These are phyloP conservation scores for Phrynocephalus guinanensis DNA, from an alignment of 2,797 vertebrate genomes.

Conservation along the genomic window DNA sequence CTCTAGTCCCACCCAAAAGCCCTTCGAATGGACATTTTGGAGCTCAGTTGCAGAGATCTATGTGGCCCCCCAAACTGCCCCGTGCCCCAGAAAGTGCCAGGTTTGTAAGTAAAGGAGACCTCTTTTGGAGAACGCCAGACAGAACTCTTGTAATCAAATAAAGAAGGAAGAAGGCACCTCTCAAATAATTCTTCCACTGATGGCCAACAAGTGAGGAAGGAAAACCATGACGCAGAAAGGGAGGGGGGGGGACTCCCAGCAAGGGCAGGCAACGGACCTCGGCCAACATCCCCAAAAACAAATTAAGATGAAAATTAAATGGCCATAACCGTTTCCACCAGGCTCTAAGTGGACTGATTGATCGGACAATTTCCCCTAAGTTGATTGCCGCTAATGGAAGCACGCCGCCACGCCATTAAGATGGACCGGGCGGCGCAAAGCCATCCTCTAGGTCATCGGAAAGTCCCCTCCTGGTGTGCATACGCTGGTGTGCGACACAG, in stretches of 20 bases:
- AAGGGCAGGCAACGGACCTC: neutral
- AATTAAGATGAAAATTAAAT: slow-evolving; percentile 15
- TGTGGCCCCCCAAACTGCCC: neutral
- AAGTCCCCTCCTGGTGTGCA: neutral
- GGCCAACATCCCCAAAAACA: neutral
- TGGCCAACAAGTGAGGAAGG: neutral
- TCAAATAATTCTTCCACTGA: no score
- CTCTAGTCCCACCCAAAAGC: no score
- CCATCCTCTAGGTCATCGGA: neutral
- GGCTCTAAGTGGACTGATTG: neutral
- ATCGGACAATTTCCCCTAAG: slow-evolving; percentile 18
- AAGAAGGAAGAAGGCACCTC: no score
- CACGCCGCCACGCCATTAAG: neutral
- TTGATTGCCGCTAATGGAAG: slow-evolving; percentile 1
- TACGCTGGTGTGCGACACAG: neutral
- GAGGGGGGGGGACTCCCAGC: neutral
- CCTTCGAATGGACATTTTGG: no score
- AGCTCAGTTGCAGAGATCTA: neutral
- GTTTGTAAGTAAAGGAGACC: neutral
- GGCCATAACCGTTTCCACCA: neutral
- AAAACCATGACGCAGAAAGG: neutral
- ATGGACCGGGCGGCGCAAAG: neutral
- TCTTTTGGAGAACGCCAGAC: no score
- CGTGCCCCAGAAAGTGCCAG: no score
- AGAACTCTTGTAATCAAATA: no score